Percentiles rank a stretch among this genome's conserved stretches.
Conservation (phyloP, 1,140 invertebrate genomes). For the Sinella curviseta region DNA sequence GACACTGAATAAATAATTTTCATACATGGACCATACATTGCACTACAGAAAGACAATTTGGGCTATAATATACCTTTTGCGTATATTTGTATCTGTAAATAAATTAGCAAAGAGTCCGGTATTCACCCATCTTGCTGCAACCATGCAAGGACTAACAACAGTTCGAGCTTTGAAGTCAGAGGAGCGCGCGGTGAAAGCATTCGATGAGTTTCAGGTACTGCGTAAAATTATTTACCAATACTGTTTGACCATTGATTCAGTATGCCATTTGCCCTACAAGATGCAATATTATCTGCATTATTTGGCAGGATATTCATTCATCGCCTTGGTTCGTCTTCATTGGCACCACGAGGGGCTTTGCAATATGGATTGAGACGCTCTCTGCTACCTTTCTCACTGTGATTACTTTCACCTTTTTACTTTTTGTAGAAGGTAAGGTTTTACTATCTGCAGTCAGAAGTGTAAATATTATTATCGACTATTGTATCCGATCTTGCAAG, state of each 20-base stretch:
- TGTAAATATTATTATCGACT: neutral
- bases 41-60: no score
- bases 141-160: slow-evolving; percentile 83
- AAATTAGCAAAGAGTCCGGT: slow-evolving; percentile 75
- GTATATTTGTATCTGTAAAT: neutral
- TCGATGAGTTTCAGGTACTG: slow-evolving; percentile 71
- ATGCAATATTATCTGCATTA: no score
- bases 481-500: no score
- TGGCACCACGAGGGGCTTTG: slow-evolving; percentile 57
- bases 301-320: slow-evolving; percentile 61
- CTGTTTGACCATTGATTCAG: no score
- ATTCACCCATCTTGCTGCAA: slow-evolving; percentile 83
- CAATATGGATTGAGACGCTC: slow-evolving; percentile 33
- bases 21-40: neutral
- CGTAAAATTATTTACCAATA: neutral
- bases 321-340: slow-evolving; percentile 67
- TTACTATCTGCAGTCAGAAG: neutral
- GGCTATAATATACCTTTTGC: slow-evolving; percentile 39
- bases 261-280: neutral
- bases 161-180: slow-evolving; percentile 79
- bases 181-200: slow-evolving; percentile 74
- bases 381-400: slow-evolving; percentile 30
- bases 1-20: neutral
- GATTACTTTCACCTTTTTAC: neutral
- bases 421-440: slow-evolving; percentile 10